Evolutionary conservation across 1,140 invertebrate genomes (phyloP).

Genomic region (Neuroterus valhalla): DNA sequence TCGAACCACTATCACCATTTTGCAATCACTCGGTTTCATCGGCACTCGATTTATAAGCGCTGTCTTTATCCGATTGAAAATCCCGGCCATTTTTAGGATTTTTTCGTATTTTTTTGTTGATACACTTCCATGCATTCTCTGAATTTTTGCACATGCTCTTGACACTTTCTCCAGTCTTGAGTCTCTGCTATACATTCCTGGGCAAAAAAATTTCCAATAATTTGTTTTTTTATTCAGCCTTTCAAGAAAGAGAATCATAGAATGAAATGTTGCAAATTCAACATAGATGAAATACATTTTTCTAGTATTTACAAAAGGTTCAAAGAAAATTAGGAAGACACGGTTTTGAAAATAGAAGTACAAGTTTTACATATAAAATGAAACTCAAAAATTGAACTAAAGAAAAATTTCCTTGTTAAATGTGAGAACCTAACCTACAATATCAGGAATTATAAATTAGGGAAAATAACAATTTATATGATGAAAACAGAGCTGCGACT

Average conservation of each 20-base stretch:
- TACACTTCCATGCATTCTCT: constrained; percentile 83
- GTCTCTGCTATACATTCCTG: constrained; percentile 92
- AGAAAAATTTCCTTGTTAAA: no score
- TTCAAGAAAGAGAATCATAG: no score
- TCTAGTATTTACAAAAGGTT: no score
- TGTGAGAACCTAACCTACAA: no score
- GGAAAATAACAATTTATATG: no score
- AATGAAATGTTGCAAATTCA: no score
- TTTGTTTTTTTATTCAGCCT: background rate
- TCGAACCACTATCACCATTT: constrained; percentile 86
- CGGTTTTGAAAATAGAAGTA: background rate
- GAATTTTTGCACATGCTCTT: constrained; percentile 86
- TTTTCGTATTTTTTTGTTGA: constrained; percentile 66
- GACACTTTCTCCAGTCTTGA: constrained; percentile 93
- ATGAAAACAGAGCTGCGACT: background rate
- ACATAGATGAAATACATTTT: no score
- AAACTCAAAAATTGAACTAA: no score
- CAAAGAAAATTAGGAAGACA: background rate
- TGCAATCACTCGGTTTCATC: constrained; percentile 64
- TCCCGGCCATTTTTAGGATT: constrained; percentile 46
- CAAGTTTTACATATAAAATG: background rate
- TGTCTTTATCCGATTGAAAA: constrained; percentile 43
- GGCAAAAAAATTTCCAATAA: background rate
- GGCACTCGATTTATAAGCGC: constrained; percentile 40
- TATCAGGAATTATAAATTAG: no score